A percentile compares a stretch with the other conserved stretches of the same genome.
These are phyloP conservation scores for Brachypterus glaber DNA, from an alignment of 2,888 invertebrate genomes.

Conservation along the genomic window DNA sequence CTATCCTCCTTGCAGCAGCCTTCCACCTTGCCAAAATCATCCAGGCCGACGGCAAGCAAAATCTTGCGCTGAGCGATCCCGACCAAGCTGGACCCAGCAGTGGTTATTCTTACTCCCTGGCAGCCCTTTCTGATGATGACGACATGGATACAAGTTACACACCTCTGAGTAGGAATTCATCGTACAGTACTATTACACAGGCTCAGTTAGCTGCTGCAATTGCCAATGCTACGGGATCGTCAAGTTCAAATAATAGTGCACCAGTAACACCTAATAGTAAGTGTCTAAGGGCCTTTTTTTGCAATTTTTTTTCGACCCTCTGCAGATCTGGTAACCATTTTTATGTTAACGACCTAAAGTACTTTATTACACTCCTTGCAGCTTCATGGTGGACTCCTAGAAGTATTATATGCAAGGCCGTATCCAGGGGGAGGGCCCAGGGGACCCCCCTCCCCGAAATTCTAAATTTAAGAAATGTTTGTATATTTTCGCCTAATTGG, in stretches of 20 bases:
- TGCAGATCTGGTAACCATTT: too few species aligned
- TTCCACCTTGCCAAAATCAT: slow-evolving; percentile 53
- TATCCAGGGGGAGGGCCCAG: too few species aligned
- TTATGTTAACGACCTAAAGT: too few species aligned
- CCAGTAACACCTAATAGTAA: slow-evolving; percentile 18
- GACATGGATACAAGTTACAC: slow-evolving; percentile 47
- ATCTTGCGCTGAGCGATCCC: slow-evolving; percentile 43
- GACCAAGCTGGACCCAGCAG: slow-evolving; percentile 44
- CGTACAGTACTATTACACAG: slow-evolving; percentile 52
- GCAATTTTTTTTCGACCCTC: too few species aligned
- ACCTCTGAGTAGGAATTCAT: slow-evolving; percentile 33
- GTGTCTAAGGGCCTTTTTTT: too few species aligned
- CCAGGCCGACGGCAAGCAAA: slow-evolving; percentile 42
- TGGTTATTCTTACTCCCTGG: slow-evolving; percentile 45
- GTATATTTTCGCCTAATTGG: too few species aligned
- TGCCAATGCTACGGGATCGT: slow-evolving; percentile 46
- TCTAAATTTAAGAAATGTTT: too few species aligned
- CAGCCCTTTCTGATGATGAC: slow-evolving; percentile 48
- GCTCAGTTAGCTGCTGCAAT: slow-evolving; percentile 68
- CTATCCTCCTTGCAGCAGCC: slow-evolving; percentile 59
- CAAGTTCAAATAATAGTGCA: slow-evolving; percentile 28
- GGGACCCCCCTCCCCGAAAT: too few species aligned
- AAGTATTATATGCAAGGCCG: too few species aligned
- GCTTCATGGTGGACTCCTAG: too few species aligned
- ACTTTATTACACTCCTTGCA: too few species aligned